Conservation (phyloP, 2,113 vertebrate species). For the Rhinolophus ferrumequinum region DNA sequence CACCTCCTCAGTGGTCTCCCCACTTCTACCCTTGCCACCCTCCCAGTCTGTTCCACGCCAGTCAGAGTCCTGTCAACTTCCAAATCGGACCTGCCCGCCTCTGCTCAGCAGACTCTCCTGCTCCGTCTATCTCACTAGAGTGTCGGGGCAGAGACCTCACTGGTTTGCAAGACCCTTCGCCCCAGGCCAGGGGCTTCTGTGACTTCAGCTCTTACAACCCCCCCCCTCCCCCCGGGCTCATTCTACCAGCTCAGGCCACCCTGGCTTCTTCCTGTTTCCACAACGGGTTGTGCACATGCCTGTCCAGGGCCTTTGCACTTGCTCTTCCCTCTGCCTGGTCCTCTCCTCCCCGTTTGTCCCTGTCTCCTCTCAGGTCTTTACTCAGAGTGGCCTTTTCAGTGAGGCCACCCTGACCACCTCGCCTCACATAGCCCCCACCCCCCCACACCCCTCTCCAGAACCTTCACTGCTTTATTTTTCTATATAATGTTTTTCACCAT, state of each 20-base stretch:
- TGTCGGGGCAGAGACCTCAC: no score
- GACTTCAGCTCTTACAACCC: not conserved
- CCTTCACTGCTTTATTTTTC: not conserved
- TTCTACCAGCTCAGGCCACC: not conserved
- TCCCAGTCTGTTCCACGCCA: not conserved
- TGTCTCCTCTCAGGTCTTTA: not conserved
- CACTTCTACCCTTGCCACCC: no score
- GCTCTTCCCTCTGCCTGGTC: not conserved
- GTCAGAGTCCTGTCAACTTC: not conserved
- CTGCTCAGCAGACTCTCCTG: not conserved
- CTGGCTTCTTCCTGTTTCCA: not conserved
- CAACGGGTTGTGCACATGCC: fast-evolving
- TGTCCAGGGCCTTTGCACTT: not conserved
- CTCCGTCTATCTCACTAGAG: fast-evolving
- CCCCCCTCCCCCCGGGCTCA: no score
- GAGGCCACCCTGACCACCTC: not conserved
- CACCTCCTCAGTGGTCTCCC: not conserved
- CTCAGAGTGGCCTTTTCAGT: not conserved
- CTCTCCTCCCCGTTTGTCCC: not conserved
- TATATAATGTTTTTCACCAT: not conserved
- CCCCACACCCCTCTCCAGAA: fast-evolving
- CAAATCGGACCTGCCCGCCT: not conserved
- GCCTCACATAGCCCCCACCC: not conserved
- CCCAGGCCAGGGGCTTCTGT: not conserved
- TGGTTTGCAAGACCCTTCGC: fast-evolving